A percentile compares a stretch with the other conserved stretches of the same genome.
Conservation (phyloP, 2,113 vertebrate genomes). For the Felis chaus region DNA sequence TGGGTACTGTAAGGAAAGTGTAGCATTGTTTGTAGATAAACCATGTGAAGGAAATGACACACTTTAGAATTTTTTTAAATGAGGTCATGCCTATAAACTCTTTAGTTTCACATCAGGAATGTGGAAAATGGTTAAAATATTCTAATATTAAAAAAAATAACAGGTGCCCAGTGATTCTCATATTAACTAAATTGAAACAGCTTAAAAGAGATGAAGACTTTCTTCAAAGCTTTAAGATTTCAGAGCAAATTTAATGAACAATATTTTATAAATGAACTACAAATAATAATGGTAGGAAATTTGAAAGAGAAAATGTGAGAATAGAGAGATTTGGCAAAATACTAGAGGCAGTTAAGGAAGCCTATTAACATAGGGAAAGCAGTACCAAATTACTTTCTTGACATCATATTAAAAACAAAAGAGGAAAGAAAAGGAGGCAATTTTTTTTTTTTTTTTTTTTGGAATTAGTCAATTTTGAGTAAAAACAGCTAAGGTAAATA, state of each 20-base stretch:
- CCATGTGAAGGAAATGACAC: neutral
- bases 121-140: neutral
- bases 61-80: neutral
- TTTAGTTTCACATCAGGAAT: neutral
- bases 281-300: neutral
- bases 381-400: neutral
- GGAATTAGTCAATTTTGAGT: neutral
- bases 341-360: neutral
- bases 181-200: neutral
- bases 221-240: neutral
- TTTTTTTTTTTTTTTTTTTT: neutral
- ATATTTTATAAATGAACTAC: neutral
- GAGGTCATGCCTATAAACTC: neutral
- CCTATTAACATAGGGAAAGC: neutral
- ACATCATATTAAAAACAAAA: neutral
- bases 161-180: neutral
- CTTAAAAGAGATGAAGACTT: neutral
- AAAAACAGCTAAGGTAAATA: neutral
- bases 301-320: neutral
- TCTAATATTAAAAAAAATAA: neutral
- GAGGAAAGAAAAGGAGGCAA: neutral
- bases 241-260: neutral
- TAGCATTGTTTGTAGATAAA: neutral
- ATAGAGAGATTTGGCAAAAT: neutral
- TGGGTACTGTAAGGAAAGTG: neutral